Conservation (phyloP, 2,113 vertebrate species). For the Oncorhynchus keta region DNA sequence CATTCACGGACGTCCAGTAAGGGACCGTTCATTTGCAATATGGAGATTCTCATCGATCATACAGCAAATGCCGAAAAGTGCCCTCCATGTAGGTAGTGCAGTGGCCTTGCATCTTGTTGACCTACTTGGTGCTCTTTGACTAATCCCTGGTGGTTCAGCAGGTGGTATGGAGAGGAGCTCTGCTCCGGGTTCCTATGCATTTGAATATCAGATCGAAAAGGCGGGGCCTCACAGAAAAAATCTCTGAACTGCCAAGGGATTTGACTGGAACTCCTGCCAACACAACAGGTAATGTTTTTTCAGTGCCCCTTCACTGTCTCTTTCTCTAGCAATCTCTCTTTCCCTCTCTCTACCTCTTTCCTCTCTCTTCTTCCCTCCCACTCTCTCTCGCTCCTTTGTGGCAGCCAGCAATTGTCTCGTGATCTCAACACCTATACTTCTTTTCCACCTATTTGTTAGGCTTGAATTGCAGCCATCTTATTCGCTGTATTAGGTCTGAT, state of each 20-base stretch:
- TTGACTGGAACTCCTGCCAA: conserved; percentile 67
- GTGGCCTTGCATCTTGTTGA: conserved; percentile 73
- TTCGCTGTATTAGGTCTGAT: conserved; percentile 24
- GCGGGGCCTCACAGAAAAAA: conserved; percentile 47
- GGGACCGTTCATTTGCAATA: too few relatives aligned
- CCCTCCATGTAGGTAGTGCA: conserved; percentile 25
- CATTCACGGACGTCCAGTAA: too few relatives aligned
- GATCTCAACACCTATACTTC: conserved; percentile 15
- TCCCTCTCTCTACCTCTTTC: background rate
- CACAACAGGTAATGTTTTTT: conserved; percentile 62
- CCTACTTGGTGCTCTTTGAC: conserved; percentile 79
- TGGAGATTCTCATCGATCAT: too few relatives aligned
- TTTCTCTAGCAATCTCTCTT: conserved; percentile 26
- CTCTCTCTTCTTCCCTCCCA: background rate
- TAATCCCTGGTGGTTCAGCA: conserved; percentile 70
- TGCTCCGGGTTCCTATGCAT: conserved; percentile 66
- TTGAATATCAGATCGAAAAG: conserved; percentile 78
- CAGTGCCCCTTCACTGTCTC: conserved; percentile 44
- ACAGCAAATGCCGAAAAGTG: too few relatives aligned
- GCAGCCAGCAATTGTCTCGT: background rate
- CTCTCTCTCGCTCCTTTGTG: conserved; percentile 9
- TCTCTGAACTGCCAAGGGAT: conserved; percentile 63
- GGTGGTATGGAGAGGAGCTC: conserved; percentile 72
- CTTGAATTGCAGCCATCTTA: conserved; percentile 40
- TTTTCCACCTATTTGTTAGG: conserved; percentile 52